Percentiles rank a stretch among this genome's conserved stretches.
Conservation (phyloP, 1,140 invertebrate genomes). For the Drosophila repletoides region DNA sequence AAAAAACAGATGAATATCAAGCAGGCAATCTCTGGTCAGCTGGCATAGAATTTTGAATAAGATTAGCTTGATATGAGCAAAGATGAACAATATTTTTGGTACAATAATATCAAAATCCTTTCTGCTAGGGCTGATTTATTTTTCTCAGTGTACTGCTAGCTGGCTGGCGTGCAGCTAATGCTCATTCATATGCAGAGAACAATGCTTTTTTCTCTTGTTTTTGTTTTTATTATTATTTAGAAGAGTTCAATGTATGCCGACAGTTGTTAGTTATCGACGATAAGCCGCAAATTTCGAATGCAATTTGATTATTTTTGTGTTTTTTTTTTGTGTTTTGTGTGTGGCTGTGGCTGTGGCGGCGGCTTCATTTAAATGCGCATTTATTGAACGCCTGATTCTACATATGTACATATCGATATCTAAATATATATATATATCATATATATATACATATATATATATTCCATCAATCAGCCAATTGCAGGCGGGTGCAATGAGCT, state of each 20-base stretch:
- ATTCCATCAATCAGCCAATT: constrained; percentile 55
- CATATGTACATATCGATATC: constrained; percentile 17
- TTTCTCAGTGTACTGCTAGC: no score
- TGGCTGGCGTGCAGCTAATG: no score
- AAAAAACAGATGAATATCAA: no score
- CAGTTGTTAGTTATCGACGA: constrained; percentile 41
- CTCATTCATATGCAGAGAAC: constrained; percentile 56
- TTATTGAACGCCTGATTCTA: constrained; percentile 24
- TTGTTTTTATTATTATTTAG: constrained; percentile 26
- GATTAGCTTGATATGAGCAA: no score
- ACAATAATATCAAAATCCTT: no score
- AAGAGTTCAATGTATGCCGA: constrained; percentile 70
- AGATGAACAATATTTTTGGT: no score
- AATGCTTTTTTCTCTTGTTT: constrained; percentile 28
- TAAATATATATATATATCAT: constrained; percentile 26
- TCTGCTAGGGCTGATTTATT: no score
- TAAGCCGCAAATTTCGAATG: constrained; percentile 44
- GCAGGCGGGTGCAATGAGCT: constrained; percentile 47
- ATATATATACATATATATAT: constrained; percentile 18
- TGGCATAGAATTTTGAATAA: no score
- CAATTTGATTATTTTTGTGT: constrained; percentile 19
- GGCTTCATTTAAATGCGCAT: constrained; percentile 74
- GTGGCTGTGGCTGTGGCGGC: neutral
- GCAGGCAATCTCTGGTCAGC: no score
- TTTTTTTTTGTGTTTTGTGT: no score